Percentiles rank a stretch among this genome's conserved stretches.
phyloP scores from a whole-genome alignment of 1,140 invertebrate genomes.

The Platyscapa corneri region DNA sequence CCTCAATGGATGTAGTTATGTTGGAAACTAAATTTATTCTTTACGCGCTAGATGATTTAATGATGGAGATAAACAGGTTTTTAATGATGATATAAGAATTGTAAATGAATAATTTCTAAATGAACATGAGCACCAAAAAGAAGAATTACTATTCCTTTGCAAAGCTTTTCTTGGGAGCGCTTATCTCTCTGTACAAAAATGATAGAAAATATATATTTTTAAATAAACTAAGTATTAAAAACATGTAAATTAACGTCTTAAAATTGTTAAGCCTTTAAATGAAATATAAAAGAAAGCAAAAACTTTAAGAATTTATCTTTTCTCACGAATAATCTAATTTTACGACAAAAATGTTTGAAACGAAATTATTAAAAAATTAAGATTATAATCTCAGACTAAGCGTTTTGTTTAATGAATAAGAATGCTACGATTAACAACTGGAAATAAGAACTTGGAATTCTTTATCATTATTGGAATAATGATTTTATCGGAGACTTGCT shows the following conservation, averaged over 20 bases:
- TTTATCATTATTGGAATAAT: neutral
- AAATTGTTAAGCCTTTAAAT: too few species aligned
- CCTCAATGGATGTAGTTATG: too few species aligned
- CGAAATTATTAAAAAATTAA: neutral
- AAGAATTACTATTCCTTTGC: neutral
- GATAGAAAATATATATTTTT: too few species aligned
- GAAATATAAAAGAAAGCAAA: too few species aligned
- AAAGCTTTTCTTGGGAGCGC: neutral
- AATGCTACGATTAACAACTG: neutral
- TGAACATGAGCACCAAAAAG: neutral
- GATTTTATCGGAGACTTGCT: neutral
- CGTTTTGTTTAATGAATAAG: neutral
- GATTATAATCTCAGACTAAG: too few species aligned
- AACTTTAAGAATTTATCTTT: too few species aligned
- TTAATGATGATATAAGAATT: neutral
- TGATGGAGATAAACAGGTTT: neutral
- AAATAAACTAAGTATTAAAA: too few species aligned
- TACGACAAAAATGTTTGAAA: neutral
- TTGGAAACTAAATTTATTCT: too few species aligned
- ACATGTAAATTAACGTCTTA: too few species aligned
- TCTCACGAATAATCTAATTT: too few species aligned
- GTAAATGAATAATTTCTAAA: neutral
- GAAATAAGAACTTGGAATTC: neutral
- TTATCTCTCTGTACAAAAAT: neutral
- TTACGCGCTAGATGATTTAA: neutral